Evolutionary conservation across 2,888 invertebrate species (phyloP).

Genomic region (Druceiella hillmani): DNA sequence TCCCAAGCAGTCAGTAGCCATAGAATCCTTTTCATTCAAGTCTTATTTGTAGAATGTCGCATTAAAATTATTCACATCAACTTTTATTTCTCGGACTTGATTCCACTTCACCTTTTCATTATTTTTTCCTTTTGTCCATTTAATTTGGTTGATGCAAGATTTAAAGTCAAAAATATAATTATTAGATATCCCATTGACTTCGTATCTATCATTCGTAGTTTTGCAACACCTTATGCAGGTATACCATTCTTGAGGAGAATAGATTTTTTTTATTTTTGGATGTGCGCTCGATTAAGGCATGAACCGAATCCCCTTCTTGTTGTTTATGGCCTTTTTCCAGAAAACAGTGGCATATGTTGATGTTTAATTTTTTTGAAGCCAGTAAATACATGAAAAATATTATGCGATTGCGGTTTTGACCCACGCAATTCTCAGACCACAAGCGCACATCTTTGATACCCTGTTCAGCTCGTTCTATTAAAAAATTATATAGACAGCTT

Average conservation of each 20-base stretch:
- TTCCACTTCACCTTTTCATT: no score
- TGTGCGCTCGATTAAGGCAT: constrained; percentile 22
- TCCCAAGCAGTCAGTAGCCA: no score
- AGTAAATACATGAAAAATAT: constrained; percentile 24
- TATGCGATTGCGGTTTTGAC: constrained; percentile 26
- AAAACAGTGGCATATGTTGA: constrained; percentile 25
- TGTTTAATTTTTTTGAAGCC: constrained; percentile 18
- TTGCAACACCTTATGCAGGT: constrained; percentile 10
- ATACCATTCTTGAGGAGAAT: constrained; percentile 14
- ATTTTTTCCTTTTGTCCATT: no score
- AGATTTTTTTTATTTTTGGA: constrained; percentile 15
- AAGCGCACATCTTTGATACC: constrained; percentile 23
- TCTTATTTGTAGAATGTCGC: no score
- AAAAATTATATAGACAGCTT: constrained; percentile 17
- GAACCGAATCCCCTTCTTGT: constrained; percentile 26
- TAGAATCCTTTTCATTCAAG: no score
- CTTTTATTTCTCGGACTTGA: no score
- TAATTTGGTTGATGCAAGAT: no score
- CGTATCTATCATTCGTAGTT: constrained; percentile 12
- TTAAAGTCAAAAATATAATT: constrained; percentile 6
- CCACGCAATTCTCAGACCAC: constrained; percentile 26
- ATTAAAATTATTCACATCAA: no score
- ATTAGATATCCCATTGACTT: constrained; percentile 10
- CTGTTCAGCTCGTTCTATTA: constrained; percentile 12
- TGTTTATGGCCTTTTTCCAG: constrained; percentile 26